Base-by-base conservation (phyloP, 2,888 invertebrate genomes). In the Standfussiana lucernea region DNA sequence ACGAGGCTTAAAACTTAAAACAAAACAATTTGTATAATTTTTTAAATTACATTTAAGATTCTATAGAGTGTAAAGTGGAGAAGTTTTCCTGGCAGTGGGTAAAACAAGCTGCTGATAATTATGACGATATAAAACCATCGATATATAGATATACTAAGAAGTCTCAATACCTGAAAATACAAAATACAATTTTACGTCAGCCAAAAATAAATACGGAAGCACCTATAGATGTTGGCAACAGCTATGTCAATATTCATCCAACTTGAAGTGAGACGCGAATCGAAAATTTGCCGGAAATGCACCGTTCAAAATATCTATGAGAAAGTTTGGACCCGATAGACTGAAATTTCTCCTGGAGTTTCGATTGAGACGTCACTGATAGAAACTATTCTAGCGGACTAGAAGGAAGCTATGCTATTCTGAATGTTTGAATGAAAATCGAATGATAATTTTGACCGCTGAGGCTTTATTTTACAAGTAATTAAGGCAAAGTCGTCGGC, bases 331-430 rank as follows among this genome's bases (percentile, higher is more conserved):
- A 79, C 75, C 70, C 74, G 85, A 89, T 88, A 85, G 81, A 86
- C 88, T 85, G 76, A 86, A 89, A 88, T 89, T 86, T 84, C 85
- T 81, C 84, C 75, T 68, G 42, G 82, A 89, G 80, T 89, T 87
- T 75, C 81, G 80, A 88, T 84, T 79, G 89, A 83, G 86, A 86
- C 73, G 79, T 86, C 82, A 85, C 72, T 77, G 84, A 86, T 86
- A 83, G 68, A 82, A 85, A 81, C 75, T 84, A 78, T 79, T 82
- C 70, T 71, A 82, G 74, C 62, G 32, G 62, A 80, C 53, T 62
- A 73, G 66, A 77, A 71, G 65, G 72, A 68, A 86, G 40, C 32
- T 59, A 45, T 56, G 67, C 67, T 65, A 70, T 72, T 75, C 47
- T 32, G 28, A 66, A 66, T 65, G 61, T 75, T 79, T 45, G 47